These are phyloP conservation scores for Acronicta alni DNA, from an alignment of 2,888 invertebrate species.

Conservation along the genomic window DNA sequence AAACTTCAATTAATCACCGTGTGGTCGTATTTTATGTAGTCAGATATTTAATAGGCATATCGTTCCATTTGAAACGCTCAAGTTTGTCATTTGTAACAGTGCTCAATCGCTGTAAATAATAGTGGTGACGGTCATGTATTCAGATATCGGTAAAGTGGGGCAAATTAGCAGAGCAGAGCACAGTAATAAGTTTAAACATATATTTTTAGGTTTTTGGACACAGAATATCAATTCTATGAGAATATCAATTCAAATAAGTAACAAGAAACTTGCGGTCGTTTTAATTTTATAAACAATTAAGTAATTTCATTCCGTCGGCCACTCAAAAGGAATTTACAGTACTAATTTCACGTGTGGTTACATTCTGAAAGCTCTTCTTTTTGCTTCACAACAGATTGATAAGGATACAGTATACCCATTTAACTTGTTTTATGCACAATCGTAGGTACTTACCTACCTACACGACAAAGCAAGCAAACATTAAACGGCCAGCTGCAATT, in stretches of 20 bases:
- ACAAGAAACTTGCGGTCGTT: too few species aligned
- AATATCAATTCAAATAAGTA: too few species aligned
- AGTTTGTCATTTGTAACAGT: neutral
- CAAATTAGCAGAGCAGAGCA: too few species aligned
- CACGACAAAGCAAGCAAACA: constrained; percentile 27
- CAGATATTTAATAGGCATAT: constrained; percentile 10
- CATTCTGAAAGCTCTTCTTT: constrained; percentile 1
- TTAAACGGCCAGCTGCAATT: constrained; percentile 13
- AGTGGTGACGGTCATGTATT: too few species aligned
- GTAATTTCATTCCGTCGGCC: too few species aligned
- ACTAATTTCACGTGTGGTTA: neutral
- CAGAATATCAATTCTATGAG: too few species aligned
- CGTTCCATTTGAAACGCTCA: constrained; percentile 7
- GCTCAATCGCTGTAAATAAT: too few species aligned
- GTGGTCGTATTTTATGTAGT: neutral
- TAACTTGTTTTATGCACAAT: constrained; percentile 22
- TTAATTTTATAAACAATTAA: too few species aligned
- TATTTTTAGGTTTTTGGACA: too few species aligned
- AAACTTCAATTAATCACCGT: constrained; percentile 14
- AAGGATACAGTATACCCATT: constrained; percentile 5
- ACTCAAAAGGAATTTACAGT: neutral
- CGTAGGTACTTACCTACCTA: too few species aligned
- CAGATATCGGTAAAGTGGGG: too few species aligned
- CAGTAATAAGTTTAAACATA: too few species aligned
- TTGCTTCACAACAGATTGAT: constrained; percentile 7